A percentile compares a stretch with the other conserved stretches of the same genome.
Conservation (phyloP, 2,113 vertebrate species). For the Sorex fumeus region DNA sequence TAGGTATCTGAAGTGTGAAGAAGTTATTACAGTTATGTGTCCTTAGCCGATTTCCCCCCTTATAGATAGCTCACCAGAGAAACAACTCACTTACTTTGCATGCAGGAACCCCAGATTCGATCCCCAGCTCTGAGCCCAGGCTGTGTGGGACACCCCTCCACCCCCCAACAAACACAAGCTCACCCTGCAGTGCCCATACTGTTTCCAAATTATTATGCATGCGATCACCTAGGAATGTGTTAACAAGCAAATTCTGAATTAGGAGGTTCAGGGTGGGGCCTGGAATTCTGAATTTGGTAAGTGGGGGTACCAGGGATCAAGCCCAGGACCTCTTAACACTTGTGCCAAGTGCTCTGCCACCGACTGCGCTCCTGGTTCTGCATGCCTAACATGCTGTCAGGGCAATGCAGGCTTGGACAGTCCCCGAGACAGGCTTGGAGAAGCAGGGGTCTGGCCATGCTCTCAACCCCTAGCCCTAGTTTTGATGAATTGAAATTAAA, state of each 20-base stretch:
- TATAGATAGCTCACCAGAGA: background rate
- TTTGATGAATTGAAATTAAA: conserved; percentile 62
- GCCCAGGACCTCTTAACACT: no score
- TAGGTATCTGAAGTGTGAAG: background rate
- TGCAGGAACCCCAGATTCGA: no score
- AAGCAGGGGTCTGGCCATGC: background rate
- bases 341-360: no score
- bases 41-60: background rate
- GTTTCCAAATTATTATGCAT: conserved; percentile 22
- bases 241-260: conserved; percentile 10
- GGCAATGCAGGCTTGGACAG: background rate
- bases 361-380: background rate
- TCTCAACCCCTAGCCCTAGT: background rate
- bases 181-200: background rate
- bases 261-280: background rate
- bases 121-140: no score
- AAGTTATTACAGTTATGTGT: background rate
- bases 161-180: background rate
- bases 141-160: no score
- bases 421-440: background rate
- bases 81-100: no score
- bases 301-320: no score
- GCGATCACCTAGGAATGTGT: background rate
- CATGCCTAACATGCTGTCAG: background rate
- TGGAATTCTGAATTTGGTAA: background rate